phyloP scores from a whole-genome alignment of 2,113 vertebrate species.

The Mus spicilegus region DNA sequence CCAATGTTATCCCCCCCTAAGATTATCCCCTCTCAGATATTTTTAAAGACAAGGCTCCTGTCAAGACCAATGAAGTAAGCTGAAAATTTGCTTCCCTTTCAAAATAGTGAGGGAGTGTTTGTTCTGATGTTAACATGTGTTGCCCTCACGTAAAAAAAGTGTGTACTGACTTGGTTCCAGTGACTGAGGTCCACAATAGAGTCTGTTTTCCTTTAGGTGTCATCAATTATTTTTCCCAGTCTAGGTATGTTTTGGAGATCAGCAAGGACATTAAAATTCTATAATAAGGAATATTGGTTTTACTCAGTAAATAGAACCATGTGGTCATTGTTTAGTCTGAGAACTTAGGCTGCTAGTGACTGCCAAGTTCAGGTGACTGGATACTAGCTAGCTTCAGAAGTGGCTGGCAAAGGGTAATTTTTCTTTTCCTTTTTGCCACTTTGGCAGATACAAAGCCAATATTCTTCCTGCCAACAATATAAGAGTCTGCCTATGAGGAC shows the following conservation, averaged over 20 bases:
- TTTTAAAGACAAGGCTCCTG: background rate
- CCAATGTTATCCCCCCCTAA: background rate
- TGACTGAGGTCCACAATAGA: background rate
- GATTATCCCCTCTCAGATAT: background rate
- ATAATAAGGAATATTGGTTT: slow-evolving; percentile 28
- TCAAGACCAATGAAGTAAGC: background rate
- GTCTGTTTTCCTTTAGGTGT: slow-evolving; percentile 5
- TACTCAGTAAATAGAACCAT: background rate
- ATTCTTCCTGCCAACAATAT: slow-evolving; percentile 71
- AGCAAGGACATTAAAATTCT: slow-evolving; percentile 17
- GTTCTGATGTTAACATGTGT: background rate
- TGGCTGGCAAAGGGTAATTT: slow-evolving; percentile 3
- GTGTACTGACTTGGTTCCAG: background rate
- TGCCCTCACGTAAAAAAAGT: background rate
- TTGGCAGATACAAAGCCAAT: slow-evolving; percentile 61
- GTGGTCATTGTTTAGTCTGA: slow-evolving; percentile 27
- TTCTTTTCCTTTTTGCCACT: slow-evolving; percentile 46
- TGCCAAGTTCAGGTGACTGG: slow-evolving; percentile 61
- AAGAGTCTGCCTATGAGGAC: slow-evolving; percentile 67
- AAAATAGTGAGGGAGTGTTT: slow-evolving; percentile 35
- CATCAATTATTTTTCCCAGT: slow-evolving; percentile 11
- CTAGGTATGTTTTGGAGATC: background rate
- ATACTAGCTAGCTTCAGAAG: background rate
- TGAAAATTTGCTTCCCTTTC: slow-evolving; percentile 7
- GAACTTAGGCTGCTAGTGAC: background rate